Evolutionary conservation across 92 coral and sea anemone genomes (phyloP).

Genomic region (Parazoanthus swiftii): DNA sequence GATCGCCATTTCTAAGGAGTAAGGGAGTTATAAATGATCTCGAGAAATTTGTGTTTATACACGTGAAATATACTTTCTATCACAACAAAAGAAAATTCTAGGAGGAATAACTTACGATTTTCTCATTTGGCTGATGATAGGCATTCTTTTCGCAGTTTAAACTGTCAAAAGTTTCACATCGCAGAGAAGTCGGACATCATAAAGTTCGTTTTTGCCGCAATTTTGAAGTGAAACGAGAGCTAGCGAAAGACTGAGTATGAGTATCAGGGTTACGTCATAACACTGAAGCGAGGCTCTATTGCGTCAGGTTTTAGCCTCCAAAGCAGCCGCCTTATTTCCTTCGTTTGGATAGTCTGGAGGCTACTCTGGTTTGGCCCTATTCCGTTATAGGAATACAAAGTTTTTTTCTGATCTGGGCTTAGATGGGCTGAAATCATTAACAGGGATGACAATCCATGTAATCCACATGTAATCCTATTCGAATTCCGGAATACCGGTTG

Average conservation of each 20-base stretch:
- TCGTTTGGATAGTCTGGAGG: too few species aligned
- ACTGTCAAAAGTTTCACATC: background rate
- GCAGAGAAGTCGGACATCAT: background rate
- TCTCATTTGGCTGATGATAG: background rate
- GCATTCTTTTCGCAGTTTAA: background rate
- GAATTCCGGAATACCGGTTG: too few species aligned
- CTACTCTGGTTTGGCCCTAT: too few species aligned
- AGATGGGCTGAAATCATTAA: too few species aligned
- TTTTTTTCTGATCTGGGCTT: too few species aligned
- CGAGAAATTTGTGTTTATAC: background rate
- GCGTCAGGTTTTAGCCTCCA: too few species aligned
- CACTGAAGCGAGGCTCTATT: conserved; percentile 17
- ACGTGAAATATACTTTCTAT: background rate
- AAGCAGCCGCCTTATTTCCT: too few species aligned
- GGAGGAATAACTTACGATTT: background rate
- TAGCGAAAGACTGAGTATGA: background rate
- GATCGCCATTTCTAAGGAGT: conserved; percentile 65
- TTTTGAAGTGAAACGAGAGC: conserved; percentile 2
- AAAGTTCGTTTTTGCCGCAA: conserved; percentile 40
- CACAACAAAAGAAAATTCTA: too few species aligned
- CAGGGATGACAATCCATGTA: too few species aligned
- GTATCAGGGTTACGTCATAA: background rate
- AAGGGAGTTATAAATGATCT: background rate
- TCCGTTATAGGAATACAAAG: too few species aligned
- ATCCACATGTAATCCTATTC: too few species aligned